Base-by-base conservation (phyloP, 2,113 vertebrate genomes). In the Syrrhaptes paradoxus region DNA sequence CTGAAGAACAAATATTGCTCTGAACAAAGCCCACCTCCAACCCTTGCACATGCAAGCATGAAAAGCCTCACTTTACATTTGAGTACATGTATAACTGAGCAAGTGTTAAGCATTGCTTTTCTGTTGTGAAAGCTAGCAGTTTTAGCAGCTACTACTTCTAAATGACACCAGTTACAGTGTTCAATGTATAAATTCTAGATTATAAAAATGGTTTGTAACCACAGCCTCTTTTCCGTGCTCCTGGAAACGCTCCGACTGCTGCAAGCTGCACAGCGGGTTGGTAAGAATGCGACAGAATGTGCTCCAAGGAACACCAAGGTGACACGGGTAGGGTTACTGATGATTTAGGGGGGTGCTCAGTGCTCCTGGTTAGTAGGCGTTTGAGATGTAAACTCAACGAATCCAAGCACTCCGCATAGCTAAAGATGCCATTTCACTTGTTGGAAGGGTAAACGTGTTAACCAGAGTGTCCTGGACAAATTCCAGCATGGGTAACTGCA, bases 331-430 rank as follows among this genome's bases (percentile, higher is more conserved):
- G 75, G 51, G 70, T 46, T 31, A 62, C 86, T 43, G 59, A 66
- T 81, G 68, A 6, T 54, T 80, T 68, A 58, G 51, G n/a, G 62
- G 63, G 71, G 83, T 68, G 59, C 70, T 49, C 76, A 6, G 36
- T 1, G 21, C 70, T 81, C 66, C 93, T 68, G 28, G 4, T 91
- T 79, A 59, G 91, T 28, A 75, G 79, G 71, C 10, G 2, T 72
- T 49, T 49, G 85, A 96, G 82, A 90, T 49, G 62, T 82, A 85
- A 96, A 83, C 90, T 83, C 74, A 41, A 78, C 48, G 74, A 66
- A 80, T 13, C 26, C 43, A 3, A 84, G 43, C 36, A 34, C 46
- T 81, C 52, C 5, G 65, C 61, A 6, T 17, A 4, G 57, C 86
- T 86, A 11, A 41, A 84, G 45, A 41, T 67, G 31, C 34, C 28